Evolutionary conservation across 2,797 vertebrate species (phyloP).

Genomic region (Glossophaga mutica): DNA sequence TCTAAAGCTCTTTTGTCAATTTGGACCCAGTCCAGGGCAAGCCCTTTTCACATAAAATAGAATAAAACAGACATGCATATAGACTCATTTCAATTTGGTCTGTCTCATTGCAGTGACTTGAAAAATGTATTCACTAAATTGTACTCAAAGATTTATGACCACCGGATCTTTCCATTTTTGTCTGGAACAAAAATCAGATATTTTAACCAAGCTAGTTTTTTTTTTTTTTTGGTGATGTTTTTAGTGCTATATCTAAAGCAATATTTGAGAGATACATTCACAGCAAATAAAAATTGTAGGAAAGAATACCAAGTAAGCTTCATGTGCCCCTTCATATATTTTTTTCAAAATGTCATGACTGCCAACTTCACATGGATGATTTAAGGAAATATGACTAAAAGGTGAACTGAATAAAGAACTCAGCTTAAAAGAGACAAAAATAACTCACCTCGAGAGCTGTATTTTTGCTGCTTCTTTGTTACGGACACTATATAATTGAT

Average conservation of each 20-base stretch:
- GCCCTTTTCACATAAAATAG: conserved; percentile 42
- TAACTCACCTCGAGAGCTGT: neutral
- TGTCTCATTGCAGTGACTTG: conserved; percentile 47
- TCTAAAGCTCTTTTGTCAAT: conserved; percentile 23
- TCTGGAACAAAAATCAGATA: neutral
- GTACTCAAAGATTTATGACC: conserved; percentile 51
- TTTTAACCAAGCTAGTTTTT: neutral
- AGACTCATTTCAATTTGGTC: conserved; percentile 42
- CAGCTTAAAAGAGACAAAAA: neutral
- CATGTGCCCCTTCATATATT: neutral
- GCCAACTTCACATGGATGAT: neutral
- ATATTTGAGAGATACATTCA: neutral
- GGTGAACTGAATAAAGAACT: neutral
- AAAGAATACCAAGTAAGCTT: neutral
- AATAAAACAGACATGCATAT: conserved; percentile 40
- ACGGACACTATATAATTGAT: neutral
- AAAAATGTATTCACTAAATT: conserved; percentile 63
- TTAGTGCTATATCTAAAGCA: neutral
- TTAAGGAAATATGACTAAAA: neutral
- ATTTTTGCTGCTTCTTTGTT: neutral
- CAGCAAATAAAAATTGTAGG: neutral
- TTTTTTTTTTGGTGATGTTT: neutral
- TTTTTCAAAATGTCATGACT: neutral
- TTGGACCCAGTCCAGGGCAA: conserved; percentile 40
- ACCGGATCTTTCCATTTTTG: neutral